Base-by-base conservation (phyloP, 2,888 invertebrate species). In the Dryadula phaetusa region DNA sequence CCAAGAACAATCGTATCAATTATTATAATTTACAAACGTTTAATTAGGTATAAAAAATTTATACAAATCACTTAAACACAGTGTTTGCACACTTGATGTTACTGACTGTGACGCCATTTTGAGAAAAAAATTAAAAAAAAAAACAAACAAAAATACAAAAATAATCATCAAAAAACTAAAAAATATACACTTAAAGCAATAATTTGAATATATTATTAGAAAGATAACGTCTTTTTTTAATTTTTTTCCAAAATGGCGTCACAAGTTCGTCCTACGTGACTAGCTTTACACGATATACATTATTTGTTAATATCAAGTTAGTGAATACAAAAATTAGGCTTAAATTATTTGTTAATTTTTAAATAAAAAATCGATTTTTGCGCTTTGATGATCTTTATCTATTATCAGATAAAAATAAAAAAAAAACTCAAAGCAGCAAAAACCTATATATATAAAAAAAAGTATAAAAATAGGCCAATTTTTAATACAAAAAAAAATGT, bases 241-340 rank as follows among this genome's bases (percentile, higher is more conserved):
- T 37, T 37, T 10, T 56, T 25, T 60, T 44, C 5, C 60, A 60
- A 44, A 16, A 60, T 14, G 44, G 5, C 60, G 44, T 42, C 60
- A 44, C 25, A 6, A 56, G n/a, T 40, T 22, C 62, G 46, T 53
- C 62, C 75, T 74, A 78, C 72, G 65, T 76, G 80, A 81, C 79
- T 80, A 81, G 82, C 75, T 77, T 75, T 73, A 78, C 77, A 79
- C 74, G 73, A 66, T 64, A 68, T 71, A 69, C 70, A 71, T 46
- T 54, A 66, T 65, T 34, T 7, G 1, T 37, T 56, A 22, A 56
- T 56, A 56, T 22, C 3, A 20, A 20, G 22, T 67, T 61, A 62
- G 64, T 69, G 56, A 64, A 66, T 67, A 64, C 20, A 62, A 34
- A 62, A 62, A 54, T 63, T 60, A 60, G n/a, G 60, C 49, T 52